A percentile compares a stretch with the other conserved stretches of the same genome.
Conservation (phyloP, 2,113 vertebrate genomes). For the Haliaeetus leucogaster region DNA sequence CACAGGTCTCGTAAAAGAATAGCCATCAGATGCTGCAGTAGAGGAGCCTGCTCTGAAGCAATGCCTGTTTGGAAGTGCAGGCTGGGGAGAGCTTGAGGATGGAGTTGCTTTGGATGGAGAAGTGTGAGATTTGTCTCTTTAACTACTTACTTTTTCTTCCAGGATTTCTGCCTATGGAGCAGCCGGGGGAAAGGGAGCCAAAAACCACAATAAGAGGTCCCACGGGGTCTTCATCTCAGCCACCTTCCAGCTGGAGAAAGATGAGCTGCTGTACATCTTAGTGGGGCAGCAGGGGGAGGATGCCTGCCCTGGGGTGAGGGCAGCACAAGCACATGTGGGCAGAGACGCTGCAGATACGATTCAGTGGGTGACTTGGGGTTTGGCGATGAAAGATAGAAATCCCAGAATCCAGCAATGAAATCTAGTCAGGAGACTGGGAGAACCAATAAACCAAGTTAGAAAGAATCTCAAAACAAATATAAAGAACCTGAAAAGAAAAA, state of each 20-base stretch:
- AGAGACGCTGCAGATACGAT: not conserved
- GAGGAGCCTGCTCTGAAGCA: not conserved
- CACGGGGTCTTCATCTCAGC: constrained; percentile 87
- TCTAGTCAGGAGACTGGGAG: not conserved
- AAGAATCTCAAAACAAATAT: not conserved
- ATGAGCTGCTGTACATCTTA: constrained; percentile 84
- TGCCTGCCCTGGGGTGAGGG: constrained; percentile 86
- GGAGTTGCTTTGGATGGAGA: not conserved
- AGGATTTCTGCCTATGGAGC: constrained; percentile 91
- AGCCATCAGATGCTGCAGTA: not conserved
- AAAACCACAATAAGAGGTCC: constrained; percentile 87
- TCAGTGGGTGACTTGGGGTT: not conserved
- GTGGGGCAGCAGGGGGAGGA: constrained; percentile 91
- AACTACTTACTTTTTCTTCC: not conserved
- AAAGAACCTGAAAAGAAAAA: constrained; percentile 14
- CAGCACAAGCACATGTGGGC: not conserved
- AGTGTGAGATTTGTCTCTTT: not conserved
- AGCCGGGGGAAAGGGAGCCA: constrained; percentile 86
- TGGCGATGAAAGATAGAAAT: not conserved
- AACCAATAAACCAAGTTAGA: not conserved
- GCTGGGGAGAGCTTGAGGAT: not conserved
- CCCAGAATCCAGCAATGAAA: not conserved
- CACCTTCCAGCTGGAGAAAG: constrained; percentile 81
- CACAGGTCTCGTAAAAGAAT: not conserved
- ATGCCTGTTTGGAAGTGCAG: not conserved